Evolutionary conservation across 1,140 invertebrate species (phyloP).

Genomic region (Euschistus heros): DNA sequence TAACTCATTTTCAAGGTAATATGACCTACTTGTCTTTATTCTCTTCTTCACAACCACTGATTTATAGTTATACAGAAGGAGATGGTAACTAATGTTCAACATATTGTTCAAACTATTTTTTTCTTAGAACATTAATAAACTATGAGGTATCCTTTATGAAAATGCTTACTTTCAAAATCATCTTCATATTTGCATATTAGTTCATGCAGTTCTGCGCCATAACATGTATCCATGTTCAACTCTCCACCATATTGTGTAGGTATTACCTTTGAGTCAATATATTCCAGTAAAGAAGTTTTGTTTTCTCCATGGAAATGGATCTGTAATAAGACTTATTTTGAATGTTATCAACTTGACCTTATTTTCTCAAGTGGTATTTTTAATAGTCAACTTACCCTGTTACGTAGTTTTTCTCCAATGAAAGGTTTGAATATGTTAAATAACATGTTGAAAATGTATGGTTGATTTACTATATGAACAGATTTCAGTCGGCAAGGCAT

Average conservation of each 20-base stretch:
- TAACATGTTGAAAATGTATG: slow-evolving; percentile 76
- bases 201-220: slow-evolving; percentile 40
- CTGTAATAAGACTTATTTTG: slow-evolving; percentile 34
- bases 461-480: slow-evolving; percentile 78
- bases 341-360: not conserved
- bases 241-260: slow-evolving; percentile 59
- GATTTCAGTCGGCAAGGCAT: slow-evolving; percentile 64
- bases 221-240: slow-evolving; percentile 39
- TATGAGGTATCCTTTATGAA: not conserved
- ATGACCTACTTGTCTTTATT: no score
- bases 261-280: slow-evolving; percentile 50
- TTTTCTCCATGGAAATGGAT: slow-evolving; percentile 65
- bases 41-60: no score
- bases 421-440: slow-evolving; percentile 80
- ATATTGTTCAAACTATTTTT: no score
- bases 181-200: slow-evolving; percentile 43
- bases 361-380: slow-evolving; percentile 12
- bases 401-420: slow-evolving; percentile 60
- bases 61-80: no score
- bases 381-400: slow-evolving; percentile 38
- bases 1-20: no score
- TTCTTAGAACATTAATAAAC: not conserved
- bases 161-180: slow-evolving; percentile 42
- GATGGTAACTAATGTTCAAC: no score
- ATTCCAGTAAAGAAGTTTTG: slow-evolving; percentile 46